A percentile compares a stretch with the other conserved stretches of the same genome.
Evolutionary conservation across 2,888 invertebrate genomes (phyloP).

Genomic region (Oscheius myriophilus): DNA sequence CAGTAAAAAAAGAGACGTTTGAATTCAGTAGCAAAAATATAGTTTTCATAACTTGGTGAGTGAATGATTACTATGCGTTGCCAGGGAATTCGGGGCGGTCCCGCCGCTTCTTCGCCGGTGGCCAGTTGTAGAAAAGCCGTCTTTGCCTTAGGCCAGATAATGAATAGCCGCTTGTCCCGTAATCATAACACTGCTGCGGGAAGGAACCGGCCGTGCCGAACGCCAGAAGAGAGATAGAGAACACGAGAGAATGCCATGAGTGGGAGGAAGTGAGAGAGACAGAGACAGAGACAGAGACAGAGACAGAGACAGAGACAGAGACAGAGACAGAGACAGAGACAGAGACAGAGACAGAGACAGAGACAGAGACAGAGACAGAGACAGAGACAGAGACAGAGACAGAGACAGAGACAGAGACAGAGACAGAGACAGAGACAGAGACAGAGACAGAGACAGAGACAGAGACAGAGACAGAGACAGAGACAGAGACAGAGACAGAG

Average conservation of each 20-base stretch:
- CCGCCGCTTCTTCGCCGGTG: background rate
- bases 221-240: constrained; percentile 7
- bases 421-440: background rate
- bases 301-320: background rate
- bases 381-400: no score
- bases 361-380: background rate
- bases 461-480: background rate
- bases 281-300: background rate
- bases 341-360: background rate
- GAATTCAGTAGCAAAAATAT: no score
- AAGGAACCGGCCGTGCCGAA: constrained; percentile 8
- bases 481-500: background rate
- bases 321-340: background rate
- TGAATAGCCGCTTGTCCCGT: constrained; percentile 21
- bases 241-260: constrained; percentile 9
- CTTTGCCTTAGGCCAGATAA: constrained; percentile 11
- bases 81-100: constrained; percentile 3
- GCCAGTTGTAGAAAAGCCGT: background rate
- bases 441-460: background rate
- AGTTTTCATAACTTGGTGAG: no score
- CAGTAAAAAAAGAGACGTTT: no score
- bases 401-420: constrained; percentile 7
- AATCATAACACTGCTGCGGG: constrained; percentile 19
- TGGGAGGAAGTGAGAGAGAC: constrained; percentile 3
- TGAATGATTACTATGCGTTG: no score